These are phyloP conservation scores for Labeo rohita DNA, from an alignment of 2,113 vertebrate species.

Conservation along the genomic window DNA sequence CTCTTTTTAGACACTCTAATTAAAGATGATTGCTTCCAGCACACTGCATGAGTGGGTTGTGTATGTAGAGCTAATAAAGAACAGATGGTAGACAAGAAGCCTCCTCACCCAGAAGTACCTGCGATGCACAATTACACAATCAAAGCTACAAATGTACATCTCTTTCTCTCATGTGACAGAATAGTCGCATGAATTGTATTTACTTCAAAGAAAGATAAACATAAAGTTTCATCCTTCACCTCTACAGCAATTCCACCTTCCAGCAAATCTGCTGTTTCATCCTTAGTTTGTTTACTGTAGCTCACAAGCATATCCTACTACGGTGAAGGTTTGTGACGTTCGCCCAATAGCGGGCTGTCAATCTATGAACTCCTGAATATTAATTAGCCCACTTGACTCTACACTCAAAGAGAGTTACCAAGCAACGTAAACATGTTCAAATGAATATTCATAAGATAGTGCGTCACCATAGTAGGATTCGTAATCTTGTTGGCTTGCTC, in stretches of 20 bases:
- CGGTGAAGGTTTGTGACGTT: background rate
- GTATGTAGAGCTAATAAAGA: constrained; percentile 36
- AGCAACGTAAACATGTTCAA: background rate
- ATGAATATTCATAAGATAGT: background rate
- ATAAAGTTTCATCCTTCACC: background rate
- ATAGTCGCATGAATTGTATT: background rate
- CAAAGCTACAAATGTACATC: background rate
- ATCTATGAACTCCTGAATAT: background rate
- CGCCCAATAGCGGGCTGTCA: background rate
- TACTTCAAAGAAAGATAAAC: no score
- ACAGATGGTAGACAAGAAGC: constrained; percentile 43
- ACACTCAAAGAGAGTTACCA: background rate
- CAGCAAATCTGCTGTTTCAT: background rate
- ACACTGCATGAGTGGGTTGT: constrained; percentile 23
- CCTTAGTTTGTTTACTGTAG: background rate
- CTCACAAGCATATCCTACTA: background rate
- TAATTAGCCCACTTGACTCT: no score
- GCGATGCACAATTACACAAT: constrained; percentile 4
- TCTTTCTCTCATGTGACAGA: background rate
- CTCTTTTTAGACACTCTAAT: constrained; percentile 25
- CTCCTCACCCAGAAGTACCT: background rate
- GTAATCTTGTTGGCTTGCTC: background rate
- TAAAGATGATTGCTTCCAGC: constrained; percentile 35
- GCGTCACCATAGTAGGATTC: background rate
- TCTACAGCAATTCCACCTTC: background rate